Percentiles rank a stretch among this genome's conserved stretches.
phyloP scores from a whole-genome alignment of 2,888 invertebrate genomes.

The Sclerodermus sp. region DNA sequence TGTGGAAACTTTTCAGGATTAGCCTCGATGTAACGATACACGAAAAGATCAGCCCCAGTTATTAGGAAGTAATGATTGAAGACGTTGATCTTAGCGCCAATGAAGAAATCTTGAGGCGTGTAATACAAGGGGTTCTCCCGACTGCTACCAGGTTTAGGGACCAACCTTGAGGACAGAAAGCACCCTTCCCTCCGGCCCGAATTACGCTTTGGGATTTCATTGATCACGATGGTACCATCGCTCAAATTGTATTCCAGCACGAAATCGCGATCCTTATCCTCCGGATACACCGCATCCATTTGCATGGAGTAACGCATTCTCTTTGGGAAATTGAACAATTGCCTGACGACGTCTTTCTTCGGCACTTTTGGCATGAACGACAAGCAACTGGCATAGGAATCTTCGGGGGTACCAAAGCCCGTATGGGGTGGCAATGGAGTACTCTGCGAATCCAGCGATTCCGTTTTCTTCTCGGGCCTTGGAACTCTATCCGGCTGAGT shows the following conservation, averaged over 20 bases:
- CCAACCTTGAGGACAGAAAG: constrained; percentile 69
- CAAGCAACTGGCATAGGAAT: constrained; percentile 73
- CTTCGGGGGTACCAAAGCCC: constrained; percentile 76
- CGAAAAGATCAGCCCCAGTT: constrained; percentile 75
- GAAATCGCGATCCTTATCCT: constrained; percentile 75
- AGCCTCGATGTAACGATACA: constrained; percentile 75
- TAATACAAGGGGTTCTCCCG: constrained; percentile 75
- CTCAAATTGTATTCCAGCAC: constrained; percentile 75
- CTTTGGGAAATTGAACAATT: constrained; percentile 67
- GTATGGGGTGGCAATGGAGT: constrained; percentile 66
- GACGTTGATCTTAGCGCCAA: constrained; percentile 73
- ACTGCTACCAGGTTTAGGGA: constrained; percentile 71
- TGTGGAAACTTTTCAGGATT: constrained; percentile 73
- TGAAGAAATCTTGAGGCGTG: constrained; percentile 76
- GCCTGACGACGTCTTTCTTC: constrained; percentile 72
- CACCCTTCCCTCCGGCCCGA: constrained; percentile 73
- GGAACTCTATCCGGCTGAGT: constrained; percentile 56
- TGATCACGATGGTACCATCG: constrained; percentile 75
- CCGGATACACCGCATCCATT: constrained; percentile 77
- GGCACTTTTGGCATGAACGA: constrained; percentile 73
- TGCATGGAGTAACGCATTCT: constrained; percentile 74
- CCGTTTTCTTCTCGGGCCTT: constrained; percentile 8
- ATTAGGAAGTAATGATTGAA: constrained; percentile 78
- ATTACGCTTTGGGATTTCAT: constrained; percentile 72
- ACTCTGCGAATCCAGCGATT: no score